These are phyloP conservation scores for Eudemis profundana DNA, from an alignment of 2,888 invertebrate species.

Conservation along the genomic window DNA sequence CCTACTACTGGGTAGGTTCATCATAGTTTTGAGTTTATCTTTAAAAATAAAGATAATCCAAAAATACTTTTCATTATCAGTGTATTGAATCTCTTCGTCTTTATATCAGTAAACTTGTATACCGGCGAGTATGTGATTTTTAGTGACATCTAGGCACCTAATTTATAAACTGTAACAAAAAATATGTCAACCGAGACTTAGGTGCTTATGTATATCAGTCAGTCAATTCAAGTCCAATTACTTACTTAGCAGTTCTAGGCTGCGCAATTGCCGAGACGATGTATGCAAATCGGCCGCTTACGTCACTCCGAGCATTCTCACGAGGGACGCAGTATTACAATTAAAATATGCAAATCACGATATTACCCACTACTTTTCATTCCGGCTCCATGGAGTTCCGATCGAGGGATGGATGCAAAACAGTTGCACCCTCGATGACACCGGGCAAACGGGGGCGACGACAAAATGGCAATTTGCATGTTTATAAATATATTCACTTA, in stretches of 20 bases:
- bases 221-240: conserved; percentile 57
- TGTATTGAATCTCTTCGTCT: no score
- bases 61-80: no score
- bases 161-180: no score
- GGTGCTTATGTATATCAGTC: no score
- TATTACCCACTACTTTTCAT: conserved; percentile 83
- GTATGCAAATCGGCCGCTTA: conserved; percentile 78
- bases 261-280: conserved; percentile 64
- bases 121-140: no score
- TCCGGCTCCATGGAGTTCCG: conserved; percentile 70
- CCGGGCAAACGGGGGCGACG: conserved; percentile 55
- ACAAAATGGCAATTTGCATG: conserved; percentile 47
- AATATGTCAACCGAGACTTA: no score
- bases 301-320: conserved; percentile 65
- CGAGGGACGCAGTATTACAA: conserved; percentile 72
- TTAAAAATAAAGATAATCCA: no score
- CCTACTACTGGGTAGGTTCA: no score
- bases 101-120: no score
- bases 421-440: conserved; percentile 58
- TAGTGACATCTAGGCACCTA: no score
- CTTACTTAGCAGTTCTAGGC: conserved; percentile 68
- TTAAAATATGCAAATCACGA: conserved; percentile 84
- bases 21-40: no score
- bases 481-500: conserved; percentile 44
- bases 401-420: conserved; percentile 63